Percentiles rank a stretch among this genome's conserved stretches.
phyloP scores from a whole-genome alignment of 2,888 invertebrate genomes.

The Andrena praecox region DNA sequence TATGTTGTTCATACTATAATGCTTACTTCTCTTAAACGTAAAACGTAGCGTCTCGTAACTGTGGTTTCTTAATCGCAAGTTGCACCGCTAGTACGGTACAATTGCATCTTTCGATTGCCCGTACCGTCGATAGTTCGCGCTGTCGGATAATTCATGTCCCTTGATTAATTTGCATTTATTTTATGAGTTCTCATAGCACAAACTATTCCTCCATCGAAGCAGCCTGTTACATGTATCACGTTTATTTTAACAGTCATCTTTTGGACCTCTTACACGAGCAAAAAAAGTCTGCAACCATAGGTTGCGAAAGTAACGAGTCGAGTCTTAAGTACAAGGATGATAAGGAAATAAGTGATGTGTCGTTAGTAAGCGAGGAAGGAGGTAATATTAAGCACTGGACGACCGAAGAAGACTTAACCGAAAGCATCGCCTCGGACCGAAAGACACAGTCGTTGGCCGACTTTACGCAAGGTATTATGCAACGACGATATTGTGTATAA shows the following conservation, averaged over 20 bases:
- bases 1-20: conserved; percentile 53
- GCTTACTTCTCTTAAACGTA: conserved; percentile 8
- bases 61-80: conserved; percentile 6
- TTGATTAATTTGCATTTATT: neutral
- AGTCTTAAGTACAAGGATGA: conserved; percentile 71
- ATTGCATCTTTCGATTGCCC: conserved; percentile 2
- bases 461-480: conserved; percentile 78
- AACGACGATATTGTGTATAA: neutral
- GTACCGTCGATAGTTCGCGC: neutral
- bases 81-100: neutral
- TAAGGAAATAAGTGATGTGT: conserved; percentile 68
- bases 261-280: conserved; percentile 92
- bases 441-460: conserved; percentile 83
- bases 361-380: conserved; percentile 59
- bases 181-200: neutral
- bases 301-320: conserved; percentile 61
- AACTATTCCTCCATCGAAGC: neutral
- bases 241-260: conserved; percentile 85
- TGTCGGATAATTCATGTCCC: neutral
- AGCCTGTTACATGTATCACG: neutral
- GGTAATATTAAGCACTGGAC: conserved; percentile 82
- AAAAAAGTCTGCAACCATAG: conserved; percentile 84
- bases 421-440: conserved; percentile 78
- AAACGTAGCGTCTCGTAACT: conserved; percentile 7
- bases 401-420: conserved; percentile 83